phyloP scores from a whole-genome alignment of 1,140 invertebrate species.

The Drosophila nigrodunni region DNA sequence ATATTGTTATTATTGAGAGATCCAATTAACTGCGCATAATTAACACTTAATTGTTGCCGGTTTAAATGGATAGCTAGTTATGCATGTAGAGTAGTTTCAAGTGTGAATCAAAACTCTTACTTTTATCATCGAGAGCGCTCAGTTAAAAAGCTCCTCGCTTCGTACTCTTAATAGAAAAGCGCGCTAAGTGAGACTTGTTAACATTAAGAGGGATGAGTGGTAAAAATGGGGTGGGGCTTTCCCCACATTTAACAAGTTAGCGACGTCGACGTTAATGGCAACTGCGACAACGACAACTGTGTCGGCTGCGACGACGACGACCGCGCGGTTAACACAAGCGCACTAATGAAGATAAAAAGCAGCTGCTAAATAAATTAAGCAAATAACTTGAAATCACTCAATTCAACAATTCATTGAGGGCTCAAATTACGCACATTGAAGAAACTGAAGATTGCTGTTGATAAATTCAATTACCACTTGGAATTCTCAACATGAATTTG shows the following conservation, averaged over 20 bases:
- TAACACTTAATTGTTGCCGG: constrained; percentile 38
- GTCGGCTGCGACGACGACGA: not conserved
- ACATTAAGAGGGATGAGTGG: not conserved
- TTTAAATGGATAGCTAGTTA: constrained; percentile 16
- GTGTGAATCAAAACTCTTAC: constrained; percentile 5
- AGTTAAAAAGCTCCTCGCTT: constrained; percentile 10
- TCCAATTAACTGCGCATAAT: constrained; percentile 44
- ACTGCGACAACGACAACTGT: not conserved
- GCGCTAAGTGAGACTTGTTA: constrained; percentile 27
- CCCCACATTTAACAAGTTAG: not conserved
- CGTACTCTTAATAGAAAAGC: constrained; percentile 6
- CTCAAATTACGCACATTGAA: constrained; percentile 61
- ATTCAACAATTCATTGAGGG: constrained; percentile 49
- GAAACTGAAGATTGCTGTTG: constrained; percentile 54
- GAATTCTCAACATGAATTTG: constrained; percentile 7
- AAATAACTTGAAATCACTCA: constrained; percentile 50
- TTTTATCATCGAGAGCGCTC: not conserved
- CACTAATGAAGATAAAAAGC: constrained; percentile 66
- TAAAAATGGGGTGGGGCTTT: not conserved
- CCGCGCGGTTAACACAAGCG: constrained; percentile 40
- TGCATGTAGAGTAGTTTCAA: not conserved
- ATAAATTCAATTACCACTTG: constrained; percentile 69
- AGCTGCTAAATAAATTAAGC: constrained; percentile 53
- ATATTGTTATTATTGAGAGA: constrained; percentile 1
- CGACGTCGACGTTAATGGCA: not conserved